These are phyloP conservation scores for Pao palembangensis DNA, from an alignment of 2,113 vertebrate species.

Conservation along the genomic window DNA sequence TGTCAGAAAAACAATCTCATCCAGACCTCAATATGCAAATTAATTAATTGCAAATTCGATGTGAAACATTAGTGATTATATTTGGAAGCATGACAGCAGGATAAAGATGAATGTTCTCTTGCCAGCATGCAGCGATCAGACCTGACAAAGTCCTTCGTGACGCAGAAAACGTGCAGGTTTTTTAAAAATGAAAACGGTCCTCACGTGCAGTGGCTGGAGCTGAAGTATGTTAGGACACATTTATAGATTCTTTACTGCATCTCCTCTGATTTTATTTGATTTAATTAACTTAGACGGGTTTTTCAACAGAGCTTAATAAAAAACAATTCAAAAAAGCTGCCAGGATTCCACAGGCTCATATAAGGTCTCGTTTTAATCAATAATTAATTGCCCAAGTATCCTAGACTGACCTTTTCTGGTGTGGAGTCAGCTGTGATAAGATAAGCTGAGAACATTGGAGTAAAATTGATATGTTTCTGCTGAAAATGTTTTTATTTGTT, in stretches of 20 bases:
- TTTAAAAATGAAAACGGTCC: too few species aligned
- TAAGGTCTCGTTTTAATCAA: slow-evolving; percentile 44
- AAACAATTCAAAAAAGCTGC: slow-evolving; percentile 49
- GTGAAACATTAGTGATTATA: slow-evolving; percentile 32
- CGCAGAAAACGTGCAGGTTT: too few species aligned
- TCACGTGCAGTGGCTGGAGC: too few species aligned
- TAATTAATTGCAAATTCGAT: slow-evolving; percentile 8
- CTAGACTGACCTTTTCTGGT: too few species aligned
- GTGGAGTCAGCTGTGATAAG: too few species aligned
- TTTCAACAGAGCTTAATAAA: slow-evolving; percentile 57
- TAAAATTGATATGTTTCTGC: too few species aligned
- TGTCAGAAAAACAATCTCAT: slow-evolving; percentile 18
- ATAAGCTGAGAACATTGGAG: too few species aligned
- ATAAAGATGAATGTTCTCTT: slow-evolving; percentile 10
- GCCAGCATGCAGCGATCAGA: neutral
- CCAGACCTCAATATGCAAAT: slow-evolving; percentile 14
- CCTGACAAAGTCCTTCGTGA: too few species aligned
- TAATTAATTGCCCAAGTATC: too few species aligned
- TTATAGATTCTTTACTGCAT: too few species aligned
- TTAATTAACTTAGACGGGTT: slow-evolving; percentile 61
- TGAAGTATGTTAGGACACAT: too few species aligned
- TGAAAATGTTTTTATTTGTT: too few species aligned
- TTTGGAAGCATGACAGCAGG: slow-evolving; percentile 4
- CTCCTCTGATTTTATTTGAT: slow-evolving; percentile 48
- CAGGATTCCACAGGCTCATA: slow-evolving; percentile 34